A percentile compares a stretch with the other conserved stretches of the same genome.
Evolutionary conservation across 2,888 invertebrate genomes (phyloP).

Genomic region (Acrobasis suavella): DNA sequence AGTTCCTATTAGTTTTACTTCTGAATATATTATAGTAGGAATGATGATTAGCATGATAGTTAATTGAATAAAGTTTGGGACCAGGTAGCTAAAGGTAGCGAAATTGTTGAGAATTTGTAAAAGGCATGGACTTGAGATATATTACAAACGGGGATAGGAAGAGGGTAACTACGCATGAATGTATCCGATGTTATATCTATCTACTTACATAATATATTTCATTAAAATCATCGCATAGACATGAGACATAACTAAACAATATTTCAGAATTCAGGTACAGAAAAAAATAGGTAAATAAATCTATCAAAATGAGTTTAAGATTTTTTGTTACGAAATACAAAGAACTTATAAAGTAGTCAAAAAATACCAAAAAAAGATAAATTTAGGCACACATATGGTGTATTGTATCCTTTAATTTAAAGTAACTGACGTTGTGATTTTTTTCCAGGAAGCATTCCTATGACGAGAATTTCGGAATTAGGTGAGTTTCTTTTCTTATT

Average conservation of each 20-base stretch:
- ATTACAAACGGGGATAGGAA: neutral
- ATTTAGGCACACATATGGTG: too few species aligned
- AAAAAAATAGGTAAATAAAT: neutral
- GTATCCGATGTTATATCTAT: neutral
- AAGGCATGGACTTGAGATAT: neutral
- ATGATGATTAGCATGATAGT: neutral
- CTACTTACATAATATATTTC: too few species aligned
- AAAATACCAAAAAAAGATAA: too few species aligned
- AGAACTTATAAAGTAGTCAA: too few species aligned
- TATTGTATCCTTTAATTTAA: too few species aligned
- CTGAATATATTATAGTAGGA: slow-evolving; percentile 11
- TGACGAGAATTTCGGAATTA: slow-evolving; percentile 83
- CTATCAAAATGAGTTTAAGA: too few species aligned
- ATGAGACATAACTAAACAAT: too few species aligned
- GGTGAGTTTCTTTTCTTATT: slow-evolving; percentile 51
- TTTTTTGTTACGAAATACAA: too few species aligned
- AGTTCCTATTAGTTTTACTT: slow-evolving; percentile 9
- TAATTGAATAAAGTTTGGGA: neutral
- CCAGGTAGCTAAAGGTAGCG: neutral
- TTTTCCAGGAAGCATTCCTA: slow-evolving; percentile 79
- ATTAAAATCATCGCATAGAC: neutral
- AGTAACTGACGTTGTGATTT: slow-evolving; percentile 18
- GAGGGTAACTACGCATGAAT: neutral
- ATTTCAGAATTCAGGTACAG: neutral
- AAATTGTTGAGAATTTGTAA: neutral